Base-by-base conservation (phyloP, 2,888 invertebrate species). In the Helobdella robusta region DNA sequence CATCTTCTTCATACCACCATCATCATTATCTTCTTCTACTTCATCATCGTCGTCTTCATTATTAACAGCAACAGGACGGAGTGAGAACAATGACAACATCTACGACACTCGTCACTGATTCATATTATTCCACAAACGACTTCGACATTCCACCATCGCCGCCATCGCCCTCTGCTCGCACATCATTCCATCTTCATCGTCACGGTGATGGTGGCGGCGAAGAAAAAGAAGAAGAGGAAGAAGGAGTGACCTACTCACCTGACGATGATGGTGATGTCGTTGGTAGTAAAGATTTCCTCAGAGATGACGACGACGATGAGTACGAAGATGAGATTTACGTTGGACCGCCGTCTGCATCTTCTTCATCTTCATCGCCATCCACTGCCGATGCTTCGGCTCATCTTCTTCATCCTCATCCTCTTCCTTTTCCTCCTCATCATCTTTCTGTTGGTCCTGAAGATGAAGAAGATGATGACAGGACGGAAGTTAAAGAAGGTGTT, bases 291-390 rank as follows among this genome's bases (percentile, higher is more conserved):
- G 30, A n/a, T 5, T 30, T 30, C 56, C 28, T n/a, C 28, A n/a
- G n/a, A 25, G 28, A 30, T 18, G 32, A 30, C 6, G 62, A 32
- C 2, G 62, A 62, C 34, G 62, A 62, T 18, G 61, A 40, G 18
- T 62, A 62, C 28, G 62, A 62, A 46, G 62, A 62, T 48, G 62
- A 62, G 20, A 50, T 62, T 28, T 62, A 62, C 50, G 50, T 62
- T 8, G 62, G 50, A 18, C 46, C 62, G 6, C 36, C 59, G n/a
- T 28, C 62, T 2, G 30, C 32, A 18, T 48, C 62, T 1, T 54
- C 54, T 32, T 32, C 54, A n/a, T n/a, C n/a, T n/a, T n/a, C n/a
- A n/a, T n/a, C n/a, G n/a, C n/a, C n/a, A n/a, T n/a, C n/a, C n/a
- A n/a, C n/a, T n/a, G 15, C 32, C n/a, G 32, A 32, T 28, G 30